Evolutionary conservation across 2,888 invertebrate species (phyloP).

Genomic region (Andrena bicolor): DNA sequence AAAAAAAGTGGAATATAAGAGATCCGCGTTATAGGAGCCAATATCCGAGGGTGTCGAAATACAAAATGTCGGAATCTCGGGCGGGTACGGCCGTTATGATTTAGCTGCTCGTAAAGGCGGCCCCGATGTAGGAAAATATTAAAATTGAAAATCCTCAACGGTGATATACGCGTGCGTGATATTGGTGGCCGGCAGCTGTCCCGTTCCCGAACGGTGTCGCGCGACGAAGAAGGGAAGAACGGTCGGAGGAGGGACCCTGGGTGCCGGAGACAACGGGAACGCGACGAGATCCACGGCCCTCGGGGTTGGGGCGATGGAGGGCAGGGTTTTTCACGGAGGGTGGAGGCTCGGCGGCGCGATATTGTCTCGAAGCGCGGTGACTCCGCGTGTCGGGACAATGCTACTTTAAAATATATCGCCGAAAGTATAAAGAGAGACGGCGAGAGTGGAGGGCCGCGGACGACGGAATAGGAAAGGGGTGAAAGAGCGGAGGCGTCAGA

Average conservation of each 20-base stretch:
- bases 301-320: conserved; percentile 13
- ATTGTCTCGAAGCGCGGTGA: conserved; percentile 80
- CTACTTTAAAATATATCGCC: conserved; percentile 84
- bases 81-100: conserved; percentile 75
- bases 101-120: conserved; percentile 81
- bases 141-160: conserved; percentile 84
- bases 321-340: conserved; percentile 19
- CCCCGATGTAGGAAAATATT: conserved; percentile 82
- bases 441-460: conserved; percentile 3
- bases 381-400: conserved; percentile 78
- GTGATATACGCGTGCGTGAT: conserved; percentile 83
- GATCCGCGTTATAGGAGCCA: conserved; percentile 35
- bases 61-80: conserved; percentile 71
- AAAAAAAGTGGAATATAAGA: not conserved
- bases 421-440: conserved; percentile 78
- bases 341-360: conserved; percentile 70
- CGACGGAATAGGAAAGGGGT: conserved; percentile 7
- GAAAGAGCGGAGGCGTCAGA: no score
- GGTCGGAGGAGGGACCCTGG: conserved; percentile 46
- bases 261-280: conserved; percentile 9
- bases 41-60: conserved; percentile 73
- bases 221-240: conserved; percentile 33
- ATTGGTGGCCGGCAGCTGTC: conserved; percentile 85
- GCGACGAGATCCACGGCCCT: conserved; percentile 39
- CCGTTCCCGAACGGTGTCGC: conserved; percentile 67